These are phyloP conservation scores for Vulpes vulpes DNA, from an alignment of 2,113 vertebrate species.

Conservation along the genomic window DNA sequence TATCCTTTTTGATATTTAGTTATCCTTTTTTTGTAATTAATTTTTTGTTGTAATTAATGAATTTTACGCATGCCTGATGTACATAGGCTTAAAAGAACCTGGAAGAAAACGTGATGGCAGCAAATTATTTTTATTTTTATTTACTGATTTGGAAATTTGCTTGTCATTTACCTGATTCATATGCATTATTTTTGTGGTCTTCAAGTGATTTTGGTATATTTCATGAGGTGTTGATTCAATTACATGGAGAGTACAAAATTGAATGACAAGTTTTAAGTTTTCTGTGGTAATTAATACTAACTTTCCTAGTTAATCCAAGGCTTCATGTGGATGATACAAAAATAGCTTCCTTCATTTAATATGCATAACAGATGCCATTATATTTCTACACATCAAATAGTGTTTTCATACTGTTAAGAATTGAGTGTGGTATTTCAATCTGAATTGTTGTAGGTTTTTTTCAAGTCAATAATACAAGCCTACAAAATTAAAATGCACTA, in stretches of 20 bases:
- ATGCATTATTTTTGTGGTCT: neutral
- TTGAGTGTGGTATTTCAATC: slow-evolving; percentile 82
- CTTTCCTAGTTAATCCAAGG: slow-evolving; percentile 77
- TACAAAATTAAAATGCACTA: slow-evolving; percentile 89
- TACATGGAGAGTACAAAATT: slow-evolving; percentile 72
- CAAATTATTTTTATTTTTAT: slow-evolving; percentile 47
- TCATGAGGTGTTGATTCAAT: slow-evolving; percentile 17
- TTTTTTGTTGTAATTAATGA: too few relatives aligned
- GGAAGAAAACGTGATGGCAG: neutral
- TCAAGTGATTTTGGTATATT: neutral
- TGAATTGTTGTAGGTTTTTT: slow-evolving; percentile 76
- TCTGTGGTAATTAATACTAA: slow-evolving; percentile 84
- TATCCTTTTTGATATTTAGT: neutral
- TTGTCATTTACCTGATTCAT: neutral
- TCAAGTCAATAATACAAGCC: slow-evolving; percentile 84
- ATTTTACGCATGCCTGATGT: neutral
- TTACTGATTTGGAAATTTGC: slow-evolving; percentile 48
- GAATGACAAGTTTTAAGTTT: slow-evolving; percentile 78
- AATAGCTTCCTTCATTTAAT: slow-evolving; percentile 84
- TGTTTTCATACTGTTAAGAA: slow-evolving; percentile 81
- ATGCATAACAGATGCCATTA: slow-evolving; percentile 86
- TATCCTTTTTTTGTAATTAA: neutral
- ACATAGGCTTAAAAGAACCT: neutral
- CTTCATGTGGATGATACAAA: slow-evolving; percentile 82
- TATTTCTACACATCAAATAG: slow-evolving; percentile 82